phyloP scores from a whole-genome alignment of 2,888 invertebrate species.

The Spicauda simplicius region DNA sequence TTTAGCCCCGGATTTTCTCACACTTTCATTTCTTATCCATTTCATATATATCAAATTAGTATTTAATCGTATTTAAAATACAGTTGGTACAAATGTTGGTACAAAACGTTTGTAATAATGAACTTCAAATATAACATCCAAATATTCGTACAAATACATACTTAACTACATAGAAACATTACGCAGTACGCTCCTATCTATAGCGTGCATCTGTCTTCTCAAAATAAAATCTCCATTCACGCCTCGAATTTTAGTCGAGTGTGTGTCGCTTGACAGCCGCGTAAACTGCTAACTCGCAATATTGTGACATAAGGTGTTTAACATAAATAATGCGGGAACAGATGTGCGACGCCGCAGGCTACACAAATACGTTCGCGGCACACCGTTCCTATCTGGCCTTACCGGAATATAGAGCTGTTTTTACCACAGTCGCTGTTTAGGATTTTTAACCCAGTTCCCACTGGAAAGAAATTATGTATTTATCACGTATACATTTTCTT shows the following conservation, averaged over 20 bases:
- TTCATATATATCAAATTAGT: too few species aligned
- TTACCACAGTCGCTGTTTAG: slow-evolving; percentile 39
- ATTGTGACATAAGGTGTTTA: slow-evolving; percentile 85
- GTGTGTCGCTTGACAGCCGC: slow-evolving; percentile 59
- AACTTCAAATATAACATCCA: neutral
- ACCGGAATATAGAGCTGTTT: slow-evolving; percentile 61
- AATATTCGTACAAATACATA: neutral
- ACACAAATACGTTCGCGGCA: slow-evolving; percentile 77
- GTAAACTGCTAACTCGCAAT: slow-evolving; percentile 78
- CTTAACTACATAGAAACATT: neutral
- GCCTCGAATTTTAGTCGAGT: slow-evolving; percentile 37
- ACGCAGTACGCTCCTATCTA: slow-evolving; percentile 12
- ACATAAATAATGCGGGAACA: slow-evolving; percentile 83
- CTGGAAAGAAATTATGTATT: too few species aligned
- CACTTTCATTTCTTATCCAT: too few species aligned
- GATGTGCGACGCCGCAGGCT: slow-evolving; percentile 80
- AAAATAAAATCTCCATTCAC: slow-evolving; percentile 70
- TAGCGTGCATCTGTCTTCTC: slow-evolving; percentile 47
- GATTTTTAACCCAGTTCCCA: too few species aligned
- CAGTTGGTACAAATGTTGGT: too few species aligned
- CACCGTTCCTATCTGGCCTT: slow-evolving; percentile 64
- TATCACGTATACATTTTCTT: too few species aligned
- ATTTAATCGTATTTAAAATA: too few species aligned
- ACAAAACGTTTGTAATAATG: neutral
- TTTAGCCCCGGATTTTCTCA: too few species aligned